phyloP scores from a whole-genome alignment of 1,140 invertebrate species.

The Eciton burchellii region DNA sequence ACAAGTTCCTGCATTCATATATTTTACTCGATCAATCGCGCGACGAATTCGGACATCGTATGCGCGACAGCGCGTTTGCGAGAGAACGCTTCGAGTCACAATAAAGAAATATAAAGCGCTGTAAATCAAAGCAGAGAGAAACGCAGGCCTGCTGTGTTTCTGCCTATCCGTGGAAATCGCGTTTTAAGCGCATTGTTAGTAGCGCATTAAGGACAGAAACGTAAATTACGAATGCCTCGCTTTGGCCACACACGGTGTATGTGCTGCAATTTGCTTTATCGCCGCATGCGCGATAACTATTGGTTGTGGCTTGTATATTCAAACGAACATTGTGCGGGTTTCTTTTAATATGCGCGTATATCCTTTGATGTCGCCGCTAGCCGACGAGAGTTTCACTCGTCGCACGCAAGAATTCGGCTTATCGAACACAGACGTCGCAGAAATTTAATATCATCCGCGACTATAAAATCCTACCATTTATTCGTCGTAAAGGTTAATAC shows the following conservation, averaged over 20 bases:
- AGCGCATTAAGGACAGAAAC: slow-evolving; percentile 64
- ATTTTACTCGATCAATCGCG: slow-evolving; percentile 27
- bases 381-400: neutral
- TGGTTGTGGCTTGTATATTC: slow-evolving; percentile 67
- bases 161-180: slow-evolving; percentile 67
- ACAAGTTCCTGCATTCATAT: neutral
- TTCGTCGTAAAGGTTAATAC: slow-evolving; percentile 14
- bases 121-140: slow-evolving; percentile 58
- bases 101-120: slow-evolving; percentile 42
- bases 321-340: slow-evolving; percentile 45
- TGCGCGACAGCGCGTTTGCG: slow-evolving; percentile 17
- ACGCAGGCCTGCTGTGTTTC: slow-evolving; percentile 47
- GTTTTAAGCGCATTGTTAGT: slow-evolving; percentile 67
- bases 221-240: slow-evolving; percentile 63
- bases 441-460: slow-evolving; percentile 26
- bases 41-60: slow-evolving; percentile 7
- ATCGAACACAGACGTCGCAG: slow-evolving; percentile 3
- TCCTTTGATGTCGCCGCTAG: slow-evolving; percentile 38
- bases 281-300: slow-evolving; percentile 45
- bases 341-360: slow-evolving; percentile 31
- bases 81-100: slow-evolving; percentile 40
- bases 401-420: neutral
- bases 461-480: neutral
- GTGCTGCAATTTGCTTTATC: slow-evolving; percentile 69
- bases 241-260: slow-evolving; percentile 9